Percentiles rank a stretch among this genome's conserved stretches.
phyloP scores from a whole-genome alignment of 2,113 vertebrate species.

The Echinops telfairi region DNA sequence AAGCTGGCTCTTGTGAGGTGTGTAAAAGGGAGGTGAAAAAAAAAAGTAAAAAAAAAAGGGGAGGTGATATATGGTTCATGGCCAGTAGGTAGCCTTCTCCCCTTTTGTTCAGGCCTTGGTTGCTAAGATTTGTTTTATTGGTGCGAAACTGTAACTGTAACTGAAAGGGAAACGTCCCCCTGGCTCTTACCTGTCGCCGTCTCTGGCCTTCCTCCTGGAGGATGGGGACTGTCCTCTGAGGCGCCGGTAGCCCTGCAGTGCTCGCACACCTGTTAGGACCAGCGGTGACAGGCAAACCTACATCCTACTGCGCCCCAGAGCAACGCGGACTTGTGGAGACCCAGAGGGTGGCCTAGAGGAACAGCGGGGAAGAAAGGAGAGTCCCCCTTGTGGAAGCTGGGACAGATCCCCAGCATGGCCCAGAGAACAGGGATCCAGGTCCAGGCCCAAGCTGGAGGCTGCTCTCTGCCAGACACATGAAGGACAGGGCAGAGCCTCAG shows the following conservation, averaged over 20 bases:
- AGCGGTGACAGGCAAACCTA: background rate
- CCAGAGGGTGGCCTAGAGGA: background rate
- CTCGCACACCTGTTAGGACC: background rate
- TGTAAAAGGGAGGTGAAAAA: too few species aligned
- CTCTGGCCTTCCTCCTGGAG: background rate
- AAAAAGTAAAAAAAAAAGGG: too few species aligned
- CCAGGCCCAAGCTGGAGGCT: background rate
- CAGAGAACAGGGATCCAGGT: background rate
- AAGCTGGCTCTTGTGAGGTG: too few species aligned
- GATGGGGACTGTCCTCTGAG: background rate
- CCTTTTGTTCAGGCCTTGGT: too few species aligned
- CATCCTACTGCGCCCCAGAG: background rate
- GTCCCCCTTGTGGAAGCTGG: background rate
- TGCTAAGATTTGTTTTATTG: too few species aligned
- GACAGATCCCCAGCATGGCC: too few species aligned
- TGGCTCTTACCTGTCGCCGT: background rate
- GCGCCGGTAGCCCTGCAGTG: background rate
- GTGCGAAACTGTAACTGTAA: too few species aligned
- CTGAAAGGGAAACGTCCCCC: background rate
- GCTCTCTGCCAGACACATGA: background rate
- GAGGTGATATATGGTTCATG: too few species aligned
- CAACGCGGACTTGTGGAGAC: background rate
- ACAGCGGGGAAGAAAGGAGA: background rate
- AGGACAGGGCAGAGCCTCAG: background rate
- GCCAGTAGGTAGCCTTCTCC: too few species aligned